A percentile compares a stretch with the other conserved stretches of the same genome.
These are phyloP conservation scores for Eunapius fragilis DNA, from an alignment of 37 sponge, comb jelly and placozoan species.

Conservation along the genomic window DNA sequence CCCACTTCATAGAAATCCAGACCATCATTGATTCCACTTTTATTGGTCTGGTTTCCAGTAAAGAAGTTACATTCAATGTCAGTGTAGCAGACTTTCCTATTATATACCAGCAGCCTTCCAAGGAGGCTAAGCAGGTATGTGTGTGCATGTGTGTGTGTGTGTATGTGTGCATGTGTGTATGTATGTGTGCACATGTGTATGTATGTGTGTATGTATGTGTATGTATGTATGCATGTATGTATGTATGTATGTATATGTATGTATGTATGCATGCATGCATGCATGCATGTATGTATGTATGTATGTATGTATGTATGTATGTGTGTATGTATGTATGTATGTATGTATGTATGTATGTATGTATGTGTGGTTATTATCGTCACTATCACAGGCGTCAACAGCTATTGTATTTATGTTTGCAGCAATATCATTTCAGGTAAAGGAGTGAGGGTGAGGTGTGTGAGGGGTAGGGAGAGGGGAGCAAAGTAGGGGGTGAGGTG, in stretches of 20 bases:
- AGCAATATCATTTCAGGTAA: slow-evolving; percentile 84
- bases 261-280: not conserved
- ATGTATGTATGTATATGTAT: not conserved
- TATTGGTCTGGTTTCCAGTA: slow-evolving; percentile 40
- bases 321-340: not conserved
- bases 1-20: slow-evolving; percentile 55
- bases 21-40: slow-evolving; percentile 54
- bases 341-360: not conserved
- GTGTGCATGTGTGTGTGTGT: no score
- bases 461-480: no score
- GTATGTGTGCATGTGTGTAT: not conserved
- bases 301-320: not conserved
- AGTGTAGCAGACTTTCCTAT: slow-evolving; percentile 51
- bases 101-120: slow-evolving; percentile 55
- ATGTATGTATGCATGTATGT: no score
- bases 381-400: slow-evolving; percentile 43
- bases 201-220: no score
- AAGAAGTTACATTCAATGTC: slow-evolving; percentile 39
- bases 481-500: no score
- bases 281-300: not conserved
- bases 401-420: slow-evolving; percentile 76
- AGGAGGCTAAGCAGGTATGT: slow-evolving; percentile 54
- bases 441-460: no score
- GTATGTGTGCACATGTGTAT: slow-evolving; percentile 3
- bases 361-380: not conserved